Percentiles rank a stretch among this genome's conserved stretches.
These are phyloP conservation scores for Phenganax marumi DNA, from an alignment of 92 coral and sea anemone species.

Conservation along the genomic window DNA sequence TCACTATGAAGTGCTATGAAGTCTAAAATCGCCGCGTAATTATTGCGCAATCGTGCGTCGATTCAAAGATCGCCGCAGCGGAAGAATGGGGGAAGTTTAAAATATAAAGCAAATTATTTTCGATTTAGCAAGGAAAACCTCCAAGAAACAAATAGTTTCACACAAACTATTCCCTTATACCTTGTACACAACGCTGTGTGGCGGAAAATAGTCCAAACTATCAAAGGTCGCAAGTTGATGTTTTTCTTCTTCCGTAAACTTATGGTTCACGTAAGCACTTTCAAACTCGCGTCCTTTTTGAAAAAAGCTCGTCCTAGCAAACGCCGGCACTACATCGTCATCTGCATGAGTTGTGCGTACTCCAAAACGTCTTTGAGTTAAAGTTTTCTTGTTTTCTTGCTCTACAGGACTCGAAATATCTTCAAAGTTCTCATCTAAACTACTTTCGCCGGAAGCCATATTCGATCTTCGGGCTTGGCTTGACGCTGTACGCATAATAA, in stretches of 20 bases:
- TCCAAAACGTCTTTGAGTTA: constrained; percentile 49
- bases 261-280: constrained; percentile 93
- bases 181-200: constrained; percentile 96
- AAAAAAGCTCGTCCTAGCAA: constrained; percentile 76
- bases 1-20: neutral
- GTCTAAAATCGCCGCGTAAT: neutral
- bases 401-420: neutral
- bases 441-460: neutral
- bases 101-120: neutral
- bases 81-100: neutral
- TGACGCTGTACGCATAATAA: too few relatives aligned
- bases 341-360: constrained; percentile 86
- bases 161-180: constrained; percentile 35
- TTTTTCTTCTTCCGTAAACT: constrained; percentile 89
- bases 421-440: neutral
- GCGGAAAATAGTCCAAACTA: constrained; percentile 92
- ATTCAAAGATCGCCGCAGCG: neutral
- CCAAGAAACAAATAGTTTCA: neutral
- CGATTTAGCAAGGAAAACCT: neutral
- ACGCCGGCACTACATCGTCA: constrained; percentile 80
- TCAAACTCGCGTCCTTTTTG: constrained; percentile 97
- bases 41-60: neutral
- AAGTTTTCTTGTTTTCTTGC: neutral
- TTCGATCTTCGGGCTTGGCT: neutral
- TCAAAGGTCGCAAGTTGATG: constrained; percentile 87